phyloP scores from a whole-genome alignment of 1,140 invertebrate species.

The Meteorus sp. region DNA sequence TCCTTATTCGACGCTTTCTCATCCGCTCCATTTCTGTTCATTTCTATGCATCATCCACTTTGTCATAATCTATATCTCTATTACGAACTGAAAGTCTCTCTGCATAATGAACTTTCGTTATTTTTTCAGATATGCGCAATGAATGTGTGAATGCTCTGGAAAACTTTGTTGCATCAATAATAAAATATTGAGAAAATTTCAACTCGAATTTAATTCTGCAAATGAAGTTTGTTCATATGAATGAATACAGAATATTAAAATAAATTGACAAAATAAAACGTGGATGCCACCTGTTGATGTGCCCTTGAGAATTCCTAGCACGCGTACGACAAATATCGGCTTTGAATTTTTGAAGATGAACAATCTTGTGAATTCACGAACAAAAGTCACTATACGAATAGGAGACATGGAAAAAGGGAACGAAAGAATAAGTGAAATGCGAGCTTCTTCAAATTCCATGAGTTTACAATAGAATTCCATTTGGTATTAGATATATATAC shows the following conservation, averaged over 20 bases:
- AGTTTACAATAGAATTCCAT: constrained; percentile 14
- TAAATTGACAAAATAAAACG: constrained; percentile 27
- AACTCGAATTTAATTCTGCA: too few species aligned
- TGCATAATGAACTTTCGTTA: too few species aligned
- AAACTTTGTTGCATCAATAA: too few species aligned
- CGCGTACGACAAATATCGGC: constrained; percentile 18
- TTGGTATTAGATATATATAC: too few species aligned
- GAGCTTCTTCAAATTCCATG: constrained; percentile 4
- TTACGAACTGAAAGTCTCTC: neutral
- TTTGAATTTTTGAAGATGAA: constrained; percentile 13
- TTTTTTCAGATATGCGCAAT: too few species aligned
- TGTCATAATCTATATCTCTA: constrained; percentile 23
- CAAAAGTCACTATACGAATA: neutral
- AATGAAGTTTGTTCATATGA: too few species aligned
- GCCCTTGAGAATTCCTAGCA: constrained; percentile 37
- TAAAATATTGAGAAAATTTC: too few species aligned
- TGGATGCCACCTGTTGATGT: constrained; percentile 41
- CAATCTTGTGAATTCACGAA: constrained; percentile 12
- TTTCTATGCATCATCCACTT: constrained; percentile 28
- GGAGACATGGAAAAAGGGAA: neutral
- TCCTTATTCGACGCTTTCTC: constrained; percentile 50
- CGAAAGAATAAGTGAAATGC: neutral
- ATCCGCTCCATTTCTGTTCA: constrained; percentile 38
- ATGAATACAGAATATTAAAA: constrained; percentile 2
- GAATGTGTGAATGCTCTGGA: too few species aligned